These are phyloP conservation scores for Drosophila seclusa DNA, from an alignment of 2,888 invertebrate genomes.

Conservation along the genomic window DNA sequence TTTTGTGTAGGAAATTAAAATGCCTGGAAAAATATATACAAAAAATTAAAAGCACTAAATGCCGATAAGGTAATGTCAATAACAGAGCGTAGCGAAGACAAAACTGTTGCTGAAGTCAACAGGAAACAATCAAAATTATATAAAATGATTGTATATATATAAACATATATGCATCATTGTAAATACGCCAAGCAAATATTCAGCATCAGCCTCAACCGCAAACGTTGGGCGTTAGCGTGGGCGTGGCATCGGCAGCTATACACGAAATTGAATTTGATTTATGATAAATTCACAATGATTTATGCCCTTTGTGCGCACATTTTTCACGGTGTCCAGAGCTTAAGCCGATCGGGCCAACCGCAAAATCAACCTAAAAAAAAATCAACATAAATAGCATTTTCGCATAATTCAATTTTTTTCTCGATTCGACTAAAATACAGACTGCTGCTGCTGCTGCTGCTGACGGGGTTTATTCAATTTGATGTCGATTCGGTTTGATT, in stretches of 20 bases:
- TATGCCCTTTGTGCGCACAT: conserved; percentile 72
- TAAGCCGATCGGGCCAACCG: conserved; percentile 65
- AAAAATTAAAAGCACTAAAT: conserved; percentile 6
- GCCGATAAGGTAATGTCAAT: conserved; percentile 8
- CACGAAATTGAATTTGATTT: conserved; percentile 75
- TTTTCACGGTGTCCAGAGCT: conserved; percentile 58
- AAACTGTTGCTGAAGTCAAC: conserved; percentile 65
- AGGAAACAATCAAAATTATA: conserved; percentile 78
- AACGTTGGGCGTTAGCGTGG: conserved; percentile 17
- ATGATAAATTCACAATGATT: conserved; percentile 79
- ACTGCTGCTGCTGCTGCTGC: conserved; percentile 7
- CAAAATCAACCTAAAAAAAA: conserved; percentile 31
- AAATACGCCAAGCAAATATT: conserved; percentile 53
- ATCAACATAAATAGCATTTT: conserved; percentile 48
- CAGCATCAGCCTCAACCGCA: conserved; percentile 11
- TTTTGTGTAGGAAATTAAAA: conserved; percentile 1
- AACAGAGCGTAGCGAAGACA: conserved; percentile 32
- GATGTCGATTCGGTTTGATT: conserved; percentile 41
- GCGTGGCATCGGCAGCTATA: conserved; percentile 35
- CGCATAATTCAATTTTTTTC: conserved; percentile 60
- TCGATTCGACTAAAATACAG: conserved; percentile 61
- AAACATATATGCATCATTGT: too few species aligned
- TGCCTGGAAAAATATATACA: background rate
- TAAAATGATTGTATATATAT: conserved; percentile 53
- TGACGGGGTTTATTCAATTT: conserved; percentile 50